Conservation (phyloP, 2,113 vertebrate species). For the Pollachius pollachius region DNA sequence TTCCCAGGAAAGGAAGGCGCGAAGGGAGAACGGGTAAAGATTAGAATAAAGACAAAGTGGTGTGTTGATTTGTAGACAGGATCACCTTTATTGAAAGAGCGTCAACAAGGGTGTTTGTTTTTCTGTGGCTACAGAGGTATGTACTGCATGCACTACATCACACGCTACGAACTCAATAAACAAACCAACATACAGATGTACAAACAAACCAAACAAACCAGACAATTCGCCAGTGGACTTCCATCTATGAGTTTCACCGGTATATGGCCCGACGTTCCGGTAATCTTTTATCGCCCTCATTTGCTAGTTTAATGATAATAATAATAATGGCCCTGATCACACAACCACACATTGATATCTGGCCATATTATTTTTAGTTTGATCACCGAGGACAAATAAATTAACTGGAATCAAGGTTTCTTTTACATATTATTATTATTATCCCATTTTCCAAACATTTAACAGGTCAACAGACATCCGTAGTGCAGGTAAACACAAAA, state of each 20-base stretch:
- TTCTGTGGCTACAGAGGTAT: constrained; percentile 66
- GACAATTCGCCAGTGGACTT: constrained; percentile 11
- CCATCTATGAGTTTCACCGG: constrained; percentile 17
- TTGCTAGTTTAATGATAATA: background rate
- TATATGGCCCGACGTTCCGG: constrained; percentile 6
- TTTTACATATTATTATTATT: background rate
- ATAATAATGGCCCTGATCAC: constrained; percentile 11
- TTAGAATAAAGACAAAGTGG: too few species aligned
- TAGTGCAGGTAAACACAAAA: constrained; percentile 20
- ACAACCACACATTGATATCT: constrained; percentile 11
- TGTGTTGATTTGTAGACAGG: constrained; percentile 38
- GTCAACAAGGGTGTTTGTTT: constrained; percentile 49
- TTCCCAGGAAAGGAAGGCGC: too few species aligned
- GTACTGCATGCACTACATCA: constrained; percentile 73
- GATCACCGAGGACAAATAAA: constrained; percentile 23
- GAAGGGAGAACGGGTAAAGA: too few species aligned
- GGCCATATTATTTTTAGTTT: too few species aligned
- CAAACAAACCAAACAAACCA: constrained; percentile 41
- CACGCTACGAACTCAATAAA: constrained; percentile 58
- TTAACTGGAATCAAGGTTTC: constrained; percentile 15
- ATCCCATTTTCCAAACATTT: constrained; percentile 16
- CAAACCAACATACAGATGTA: constrained; percentile 47
- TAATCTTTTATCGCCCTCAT: constrained; percentile 6
- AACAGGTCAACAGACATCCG: constrained; percentile 23
- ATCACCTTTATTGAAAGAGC: constrained; percentile 70